Evolutionary conservation across 2,888 invertebrate genomes (phyloP), one percentile per base, ranked within the genome.

Genomic region (Tenthredo scrophulariae): DNA sequence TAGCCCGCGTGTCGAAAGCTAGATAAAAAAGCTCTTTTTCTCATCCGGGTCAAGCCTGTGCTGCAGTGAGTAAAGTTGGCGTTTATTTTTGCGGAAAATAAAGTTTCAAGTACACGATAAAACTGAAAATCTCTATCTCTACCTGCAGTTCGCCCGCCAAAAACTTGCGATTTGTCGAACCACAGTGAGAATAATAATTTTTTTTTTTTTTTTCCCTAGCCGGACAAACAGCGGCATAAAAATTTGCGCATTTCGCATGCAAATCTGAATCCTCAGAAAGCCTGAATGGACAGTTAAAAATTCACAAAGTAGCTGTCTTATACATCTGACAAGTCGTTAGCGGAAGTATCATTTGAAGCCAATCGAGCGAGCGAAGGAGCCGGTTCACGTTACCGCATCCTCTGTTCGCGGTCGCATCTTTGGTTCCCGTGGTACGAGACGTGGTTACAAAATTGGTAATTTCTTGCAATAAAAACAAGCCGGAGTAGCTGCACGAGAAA

Each of bases 361-460:
- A 75, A 54, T 79, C 58, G 54, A 79, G 58, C 10, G 50, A 18
- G n/a, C 50, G 18, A n/a, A 50, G n/a, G 18, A 79, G 79, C 33
- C 33, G 50, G 50, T 37, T 77, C 46, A 13, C 40, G 40, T 43
- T 43, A 40, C 72, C 72, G 26, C 72, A 74, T 74, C 22, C 43
- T 10, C 40, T 10, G 50, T 62, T 62, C 33, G 15, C 10, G 40
- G 40, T 26, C n/a, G 26, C 83, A 50, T 65, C 40, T 80, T 67
- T 50, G 67, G n/a, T 46, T 18, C 22, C 29, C 40, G 22, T 9
- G 83, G 29, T 84, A 85, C 65, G 82, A 79, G 86, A 86, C 85
- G 79, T 54, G 74, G 85, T 82, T 84, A 70, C 84, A 74, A 88
- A 88, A 89, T 87, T 88, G 87, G 87, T 88, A 88, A 87, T 89